Evolutionary conservation across 1,140 invertebrate species (phyloP).

Genomic region (Drosophila eugracilis): DNA sequence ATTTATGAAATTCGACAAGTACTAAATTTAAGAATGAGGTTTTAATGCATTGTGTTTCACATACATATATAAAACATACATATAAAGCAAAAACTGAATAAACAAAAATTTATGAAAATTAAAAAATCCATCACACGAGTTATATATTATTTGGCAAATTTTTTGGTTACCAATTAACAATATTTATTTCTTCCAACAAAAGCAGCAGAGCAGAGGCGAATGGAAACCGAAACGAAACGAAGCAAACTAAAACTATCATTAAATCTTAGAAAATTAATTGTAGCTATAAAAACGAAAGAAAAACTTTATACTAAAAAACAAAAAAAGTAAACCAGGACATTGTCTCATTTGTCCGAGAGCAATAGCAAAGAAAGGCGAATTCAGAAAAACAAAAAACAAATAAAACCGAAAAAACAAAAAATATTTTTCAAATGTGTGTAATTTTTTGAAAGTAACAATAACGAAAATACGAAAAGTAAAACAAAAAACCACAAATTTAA

Average conservation of each 20-base stretch:
- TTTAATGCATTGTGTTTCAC: slow-evolving; percentile 62
- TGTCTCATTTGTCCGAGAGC: slow-evolving; percentile 55
- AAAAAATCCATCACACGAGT: slow-evolving; percentile 52
- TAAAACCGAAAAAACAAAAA: slow-evolving; percentile 42
- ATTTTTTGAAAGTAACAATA: slow-evolving; percentile 83
- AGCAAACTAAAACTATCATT: slow-evolving; percentile 75
- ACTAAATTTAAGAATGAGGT: slow-evolving; percentile 45
- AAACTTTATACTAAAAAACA: slow-evolving; percentile 57
- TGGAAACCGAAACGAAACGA: slow-evolving; percentile 34
- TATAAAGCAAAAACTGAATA: slow-evolving; percentile 53
- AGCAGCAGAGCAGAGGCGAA: slow-evolving; percentile 19
- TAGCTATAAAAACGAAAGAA: slow-evolving; percentile 59
- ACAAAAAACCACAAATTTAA: slow-evolving; percentile 37
- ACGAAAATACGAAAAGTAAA: slow-evolving; percentile 56
- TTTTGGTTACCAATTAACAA: slow-evolving; percentile 3
- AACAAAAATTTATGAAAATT: slow-evolving; percentile 59
- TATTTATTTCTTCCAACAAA: slow-evolving; percentile 26
- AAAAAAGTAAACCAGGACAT: slow-evolving; percentile 42
- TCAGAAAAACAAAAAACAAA: slow-evolving; percentile 34
- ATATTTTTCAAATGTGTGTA: slow-evolving; percentile 83
- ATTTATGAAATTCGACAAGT: slow-evolving; percentile 53
- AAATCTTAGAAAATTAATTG: slow-evolving; percentile 73
- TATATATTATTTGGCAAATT: slow-evolving; percentile 65
- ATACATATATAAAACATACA: slow-evolving; percentile 57
- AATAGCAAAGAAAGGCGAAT: slow-evolving; percentile 19